Evolutionary conservation across 2,113 vertebrate genomes (phyloP).

Genomic region (Hypocryptadius cinnamomeus): DNA sequence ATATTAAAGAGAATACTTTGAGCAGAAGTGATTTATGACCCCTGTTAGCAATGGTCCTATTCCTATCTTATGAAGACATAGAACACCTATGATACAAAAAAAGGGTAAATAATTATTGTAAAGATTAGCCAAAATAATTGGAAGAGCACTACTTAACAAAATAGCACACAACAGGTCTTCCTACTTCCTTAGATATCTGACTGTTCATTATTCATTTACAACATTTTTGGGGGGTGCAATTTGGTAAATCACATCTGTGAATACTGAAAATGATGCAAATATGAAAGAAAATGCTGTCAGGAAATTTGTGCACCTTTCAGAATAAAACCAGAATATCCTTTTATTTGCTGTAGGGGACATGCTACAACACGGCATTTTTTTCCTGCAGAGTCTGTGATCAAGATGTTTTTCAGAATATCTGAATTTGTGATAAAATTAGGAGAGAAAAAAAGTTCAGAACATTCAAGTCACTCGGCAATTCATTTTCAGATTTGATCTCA

Average conservation of each 20-base stretch:
- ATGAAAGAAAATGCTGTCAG: background rate
- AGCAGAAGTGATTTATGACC: background rate
- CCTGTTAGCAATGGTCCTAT: background rate
- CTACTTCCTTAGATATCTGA: background rate
- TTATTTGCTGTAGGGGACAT: background rate
- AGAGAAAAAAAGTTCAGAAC: background rate
- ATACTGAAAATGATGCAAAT: background rate
- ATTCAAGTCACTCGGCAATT: background rate
- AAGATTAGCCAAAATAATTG: background rate
- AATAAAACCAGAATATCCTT: background rate
- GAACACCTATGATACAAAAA: background rate
- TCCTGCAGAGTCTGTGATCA: background rate
- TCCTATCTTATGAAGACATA: background rate
- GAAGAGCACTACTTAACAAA: background rate
- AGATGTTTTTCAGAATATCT: background rate
- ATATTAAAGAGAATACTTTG: background rate
- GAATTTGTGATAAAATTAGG: slow-evolving; percentile 21
- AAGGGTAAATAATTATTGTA: background rate
- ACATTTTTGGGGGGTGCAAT: background rate
- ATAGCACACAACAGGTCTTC: background rate
- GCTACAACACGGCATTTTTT: background rate
- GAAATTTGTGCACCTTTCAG: background rate
- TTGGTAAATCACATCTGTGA: background rate
- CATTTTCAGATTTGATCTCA: slow-evolving; percentile 13
- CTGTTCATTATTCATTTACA: background rate